These are phyloP conservation scores for Tetragnatha versicolor DNA, from an alignment of 1,140 invertebrate species.

Conservation along the genomic window DNA sequence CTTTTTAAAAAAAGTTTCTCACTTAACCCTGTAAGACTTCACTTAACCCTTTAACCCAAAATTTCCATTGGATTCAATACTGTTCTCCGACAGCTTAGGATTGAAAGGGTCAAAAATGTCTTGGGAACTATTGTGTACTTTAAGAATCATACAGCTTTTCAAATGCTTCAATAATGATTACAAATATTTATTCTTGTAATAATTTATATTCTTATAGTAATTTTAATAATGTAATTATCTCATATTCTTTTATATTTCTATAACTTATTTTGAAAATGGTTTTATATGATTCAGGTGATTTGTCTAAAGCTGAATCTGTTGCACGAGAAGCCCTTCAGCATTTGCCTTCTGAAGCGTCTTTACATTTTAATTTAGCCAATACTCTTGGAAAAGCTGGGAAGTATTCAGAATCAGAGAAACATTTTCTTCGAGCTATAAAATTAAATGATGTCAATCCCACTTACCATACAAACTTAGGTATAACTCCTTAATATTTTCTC, in stretches of 20 bases:
- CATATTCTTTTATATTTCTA: not conserved
- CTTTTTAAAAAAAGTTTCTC: too few species aligned
- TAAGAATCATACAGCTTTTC: too few species aligned
- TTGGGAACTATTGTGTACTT: too few species aligned
- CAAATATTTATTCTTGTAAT: too few species aligned
- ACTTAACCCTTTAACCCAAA: too few species aligned
- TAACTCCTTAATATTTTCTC: constrained; percentile 55
- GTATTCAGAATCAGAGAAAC: constrained; percentile 79
- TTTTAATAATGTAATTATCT: not conserved
- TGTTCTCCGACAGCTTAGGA: too few species aligned
- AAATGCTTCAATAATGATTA: too few species aligned
- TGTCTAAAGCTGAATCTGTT: constrained; percentile 74
- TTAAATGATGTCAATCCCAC: constrained; percentile 74
- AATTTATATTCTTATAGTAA: not conserved
- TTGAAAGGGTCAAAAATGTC: too few species aligned
- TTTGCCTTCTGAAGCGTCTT: constrained; percentile 74
- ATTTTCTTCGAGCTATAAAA: constrained; percentile 79
- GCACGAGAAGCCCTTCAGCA: constrained; percentile 74
- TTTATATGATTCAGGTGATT: constrained; percentile 66
- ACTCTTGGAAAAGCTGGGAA: constrained; percentile 81
- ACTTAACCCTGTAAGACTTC: too few species aligned
- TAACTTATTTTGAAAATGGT: not conserved
- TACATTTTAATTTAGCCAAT: constrained; percentile 89
- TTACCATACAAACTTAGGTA: constrained; percentile 87
- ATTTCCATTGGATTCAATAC: too few species aligned